Evolutionary conservation across 2,797 vertebrate species (phyloP).

Genomic region (Pangasius macronema): DNA sequence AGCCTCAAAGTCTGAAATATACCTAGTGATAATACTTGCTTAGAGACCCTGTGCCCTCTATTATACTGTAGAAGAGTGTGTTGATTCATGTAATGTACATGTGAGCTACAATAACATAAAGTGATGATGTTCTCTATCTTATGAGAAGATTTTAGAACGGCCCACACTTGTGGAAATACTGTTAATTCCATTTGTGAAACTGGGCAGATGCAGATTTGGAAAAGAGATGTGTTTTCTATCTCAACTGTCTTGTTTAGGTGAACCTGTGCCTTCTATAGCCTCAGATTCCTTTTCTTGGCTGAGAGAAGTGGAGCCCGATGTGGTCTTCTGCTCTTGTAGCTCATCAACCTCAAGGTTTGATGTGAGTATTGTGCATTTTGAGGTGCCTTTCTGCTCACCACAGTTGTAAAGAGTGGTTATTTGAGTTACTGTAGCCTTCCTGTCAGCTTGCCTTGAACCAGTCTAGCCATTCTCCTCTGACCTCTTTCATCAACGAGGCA

Average conservation of each 20-base stretch:
- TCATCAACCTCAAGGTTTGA: neutral
- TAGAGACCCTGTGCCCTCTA: neutral
- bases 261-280: neutral
- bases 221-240: neutral
- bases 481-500: neutral
- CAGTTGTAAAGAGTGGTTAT: too few relatives aligned
- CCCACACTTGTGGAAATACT: neutral
- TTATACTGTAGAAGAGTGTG: neutral
- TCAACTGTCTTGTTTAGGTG: neutral
- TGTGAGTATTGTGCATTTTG: neutral
- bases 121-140: neutral
- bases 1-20: neutral
- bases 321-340: neutral
- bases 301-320: neutral
- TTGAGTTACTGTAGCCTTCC: neutral
- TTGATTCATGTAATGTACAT: neutral
- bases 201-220: neutral
- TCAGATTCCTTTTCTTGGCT: neutral
- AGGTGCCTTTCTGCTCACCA: neutral
- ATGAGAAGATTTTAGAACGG: neutral
- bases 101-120: neutral
- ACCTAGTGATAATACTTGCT: neutral
- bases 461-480: neutral
- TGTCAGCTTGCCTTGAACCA: too few relatives aligned
- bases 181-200: neutral